phyloP scores from a whole-genome alignment of 2,113 vertebrate genomes.

The Sterrhoptilus dennistouni region DNA sequence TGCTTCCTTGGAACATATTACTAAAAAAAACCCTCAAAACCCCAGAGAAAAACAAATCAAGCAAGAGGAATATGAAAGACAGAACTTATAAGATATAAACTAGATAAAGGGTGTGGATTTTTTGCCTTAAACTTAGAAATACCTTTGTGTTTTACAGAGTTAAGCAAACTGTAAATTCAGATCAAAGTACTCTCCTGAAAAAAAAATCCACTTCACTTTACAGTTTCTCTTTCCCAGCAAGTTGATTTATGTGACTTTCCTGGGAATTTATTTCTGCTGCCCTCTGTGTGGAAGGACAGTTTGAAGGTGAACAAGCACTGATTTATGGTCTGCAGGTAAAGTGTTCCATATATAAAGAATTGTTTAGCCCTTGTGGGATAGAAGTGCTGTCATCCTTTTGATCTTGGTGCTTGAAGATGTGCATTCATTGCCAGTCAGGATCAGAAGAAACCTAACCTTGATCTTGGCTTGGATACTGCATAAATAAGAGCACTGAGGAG shows the following conservation, averaged over 20 bases:
- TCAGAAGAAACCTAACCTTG: neutral
- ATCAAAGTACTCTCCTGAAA: neutral
- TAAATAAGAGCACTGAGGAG: neutral
- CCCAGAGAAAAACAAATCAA: neutral
- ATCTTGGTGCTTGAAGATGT: neutral
- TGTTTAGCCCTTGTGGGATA: neutral
- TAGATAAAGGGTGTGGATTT: neutral
- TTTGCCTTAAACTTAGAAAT: neutral
- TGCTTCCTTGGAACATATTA: neutral
- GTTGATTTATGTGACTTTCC: neutral
- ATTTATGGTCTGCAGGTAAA: neutral
- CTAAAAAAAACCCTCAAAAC: neutral
- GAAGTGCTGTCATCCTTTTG: neutral
- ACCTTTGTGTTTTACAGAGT: neutral
- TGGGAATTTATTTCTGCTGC: neutral
- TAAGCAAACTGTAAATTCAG: neutral
- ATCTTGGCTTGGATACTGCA: neutral
- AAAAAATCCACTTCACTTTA: neutral
- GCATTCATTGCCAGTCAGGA: neutral
- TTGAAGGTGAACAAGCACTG: neutral
- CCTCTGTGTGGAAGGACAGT: neutral
- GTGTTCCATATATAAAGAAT: neutral
- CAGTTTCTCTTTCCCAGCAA: neutral
- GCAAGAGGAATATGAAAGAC: neutral
- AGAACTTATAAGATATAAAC: neutral